Conservation (phyloP, 2,113 vertebrate species). For the Orycteropus afer region DNA sequence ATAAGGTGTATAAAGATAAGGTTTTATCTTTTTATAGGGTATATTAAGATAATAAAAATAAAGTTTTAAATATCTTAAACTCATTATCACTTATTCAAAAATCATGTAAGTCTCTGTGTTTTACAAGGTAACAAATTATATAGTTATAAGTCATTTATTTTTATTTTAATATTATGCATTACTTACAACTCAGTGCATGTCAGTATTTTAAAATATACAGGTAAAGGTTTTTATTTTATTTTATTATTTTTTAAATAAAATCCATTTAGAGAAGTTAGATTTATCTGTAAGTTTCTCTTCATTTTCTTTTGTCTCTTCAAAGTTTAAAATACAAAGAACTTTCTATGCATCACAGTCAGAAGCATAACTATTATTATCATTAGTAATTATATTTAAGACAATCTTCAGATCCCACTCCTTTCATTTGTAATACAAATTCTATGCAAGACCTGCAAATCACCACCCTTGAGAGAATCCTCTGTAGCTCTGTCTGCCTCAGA, state of each 20-base stretch:
- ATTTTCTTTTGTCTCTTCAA: conserved; percentile 56
- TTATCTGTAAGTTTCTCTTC: conserved; percentile 43
- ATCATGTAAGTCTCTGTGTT: not conserved
- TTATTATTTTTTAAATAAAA: not conserved
- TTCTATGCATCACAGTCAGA: conserved; percentile 46
- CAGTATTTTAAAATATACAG: not conserved
- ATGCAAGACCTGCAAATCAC: not conserved
- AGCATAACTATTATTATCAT: conserved; percentile 66
- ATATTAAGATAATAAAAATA: not conserved
- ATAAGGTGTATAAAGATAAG: not conserved
- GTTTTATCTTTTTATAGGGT: not conserved
- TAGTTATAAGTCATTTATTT: not conserved
- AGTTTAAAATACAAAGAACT: conserved; percentile 67
- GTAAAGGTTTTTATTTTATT: not conserved
- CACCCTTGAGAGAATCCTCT: conserved; percentile 36
- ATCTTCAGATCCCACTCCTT: conserved; percentile 52
- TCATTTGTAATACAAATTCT: conserved; percentile 65
- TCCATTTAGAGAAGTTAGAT: not conserved
- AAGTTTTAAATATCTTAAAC: not conserved
- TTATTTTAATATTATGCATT: not conserved
- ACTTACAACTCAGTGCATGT: not conserved
- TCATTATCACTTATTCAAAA: not conserved
- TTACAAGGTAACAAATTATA: not conserved
- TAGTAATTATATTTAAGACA: conserved; percentile 33
- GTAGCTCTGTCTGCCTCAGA: not conserved